Evolutionary conservation across 2,888 invertebrate species (phyloP), one percentile per base, ranked within the genome.

Genomic region (Latheticus oryzae): DNA sequence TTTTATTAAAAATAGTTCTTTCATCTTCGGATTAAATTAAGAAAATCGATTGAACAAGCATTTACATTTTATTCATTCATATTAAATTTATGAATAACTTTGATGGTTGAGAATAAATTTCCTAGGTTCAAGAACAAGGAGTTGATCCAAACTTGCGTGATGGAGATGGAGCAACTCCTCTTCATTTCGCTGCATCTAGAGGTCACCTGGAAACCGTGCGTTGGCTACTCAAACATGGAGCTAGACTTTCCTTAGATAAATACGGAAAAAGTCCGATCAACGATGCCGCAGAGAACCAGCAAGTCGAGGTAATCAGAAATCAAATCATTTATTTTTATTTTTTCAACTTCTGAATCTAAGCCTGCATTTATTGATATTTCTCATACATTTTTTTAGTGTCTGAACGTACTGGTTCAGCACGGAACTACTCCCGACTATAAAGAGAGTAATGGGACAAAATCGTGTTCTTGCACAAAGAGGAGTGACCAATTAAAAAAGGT

Each of bases 211-310:
- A 87, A 53, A 90, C 93, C 0, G 88, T 88, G 1, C 86, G 91
- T 65, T 95, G 94, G 94, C 80, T 95, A 63, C 82, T 95, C 32
- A 84, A 88, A 64, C 90, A 93, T 70, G 93, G 93, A 0, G 93
- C 93, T 15, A 84, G 88, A 63, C 82, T 94, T 12, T 87, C 89
- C 8, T 80, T 91, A 61, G 95, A 95, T 78, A 88, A 93, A 72
- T 90, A 90, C 68, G 93, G 94, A 55, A 93, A 94, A 78, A 93
- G 91, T 72, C 93, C 95, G 2, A 89, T 95, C 64, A 93, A 94
- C 73, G 93, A 93, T 76, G 95, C 95, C 0, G 93, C 93, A 4
- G 93, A 95, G 74, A 91, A 93, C 73, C 92, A 93, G 74, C 93
- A 94, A 73, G 86, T 91, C 64, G 91, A 94, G 86, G 93, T 93